Conservation (phyloP, 2,113 vertebrate species). For the Trachemys scripta region DNA sequence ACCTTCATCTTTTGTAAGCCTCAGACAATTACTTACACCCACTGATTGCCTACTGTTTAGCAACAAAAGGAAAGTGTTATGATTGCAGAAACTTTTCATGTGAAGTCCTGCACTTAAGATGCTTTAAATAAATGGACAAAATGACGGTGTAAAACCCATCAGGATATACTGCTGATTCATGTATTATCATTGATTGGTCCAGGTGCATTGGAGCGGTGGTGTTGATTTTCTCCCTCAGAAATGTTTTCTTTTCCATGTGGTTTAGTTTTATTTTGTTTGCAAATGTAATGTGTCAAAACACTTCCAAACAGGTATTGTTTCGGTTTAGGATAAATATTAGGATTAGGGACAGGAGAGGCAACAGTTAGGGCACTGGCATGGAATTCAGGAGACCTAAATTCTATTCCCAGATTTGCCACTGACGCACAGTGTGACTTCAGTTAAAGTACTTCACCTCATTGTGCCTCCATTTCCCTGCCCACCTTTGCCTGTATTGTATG, state of each 20-base stretch:
- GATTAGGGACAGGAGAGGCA: background rate
- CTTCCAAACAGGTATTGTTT: background rate
- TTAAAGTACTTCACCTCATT: background rate
- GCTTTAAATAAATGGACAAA: conserved; percentile 22
- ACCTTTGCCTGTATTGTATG: fast-evolving
- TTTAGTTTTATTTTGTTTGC: conserved; percentile 8
- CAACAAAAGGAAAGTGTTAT: conserved; percentile 41
- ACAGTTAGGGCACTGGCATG: background rate
- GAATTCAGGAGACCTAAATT: background rate
- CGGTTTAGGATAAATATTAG: background rate
- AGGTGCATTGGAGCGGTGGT: background rate
- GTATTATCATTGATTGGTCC: background rate
- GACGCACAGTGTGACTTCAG: background rate
- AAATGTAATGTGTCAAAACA: conserved; percentile 24
- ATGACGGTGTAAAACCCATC: background rate
- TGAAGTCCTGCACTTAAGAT: background rate
- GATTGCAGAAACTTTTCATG: background rate
- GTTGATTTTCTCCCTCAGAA: background rate
- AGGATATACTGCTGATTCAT: background rate
- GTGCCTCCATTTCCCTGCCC: too few species aligned
- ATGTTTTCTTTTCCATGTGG: background rate
- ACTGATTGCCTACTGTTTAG: conserved; percentile 63
- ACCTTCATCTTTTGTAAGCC: conserved; percentile 35
- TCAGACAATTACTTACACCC: conserved; percentile 20
- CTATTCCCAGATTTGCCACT: background rate